These are phyloP conservation scores for Sitobion miscanthi DNA, from an alignment of 1,140 invertebrate species.

Conservation along the genomic window DNA sequence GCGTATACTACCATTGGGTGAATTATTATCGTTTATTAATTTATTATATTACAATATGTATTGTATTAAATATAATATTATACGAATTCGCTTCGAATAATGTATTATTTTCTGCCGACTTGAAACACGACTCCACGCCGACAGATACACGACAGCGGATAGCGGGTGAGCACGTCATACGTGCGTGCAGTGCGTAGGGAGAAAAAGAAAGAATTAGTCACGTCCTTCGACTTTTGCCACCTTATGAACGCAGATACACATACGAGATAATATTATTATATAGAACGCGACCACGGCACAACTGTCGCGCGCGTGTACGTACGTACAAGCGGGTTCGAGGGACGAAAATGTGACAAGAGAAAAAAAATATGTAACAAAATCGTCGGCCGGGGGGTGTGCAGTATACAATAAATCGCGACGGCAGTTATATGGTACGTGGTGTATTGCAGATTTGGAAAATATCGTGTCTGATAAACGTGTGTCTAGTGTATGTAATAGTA, in stretches of 20 bases:
- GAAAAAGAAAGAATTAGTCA: conserved; percentile 4
- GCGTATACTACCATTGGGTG: neutral
- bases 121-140: neutral
- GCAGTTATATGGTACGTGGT: conserved; percentile 18
- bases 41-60: too few species aligned
- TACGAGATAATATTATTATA: neutral
- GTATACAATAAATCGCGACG: neutral
- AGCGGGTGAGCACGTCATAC: neutral
- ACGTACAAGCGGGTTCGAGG: neutral
- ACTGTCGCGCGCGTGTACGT: neutral
- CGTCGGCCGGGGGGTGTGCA: neutral
- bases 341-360: neutral
- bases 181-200: neutral
- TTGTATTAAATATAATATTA: neutral
- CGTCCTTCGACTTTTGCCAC: conserved; percentile 39
- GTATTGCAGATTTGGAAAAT: conserved; percentile 29
- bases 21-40: neutral
- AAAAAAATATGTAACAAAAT: neutral
- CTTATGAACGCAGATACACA: neutral
- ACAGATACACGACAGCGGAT: neutral
- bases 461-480: conserved; percentile 33
- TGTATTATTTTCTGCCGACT: neutral
- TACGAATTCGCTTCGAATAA: neutral
- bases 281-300: neutral
- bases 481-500: neutral